Evolutionary conservation across 2,888 invertebrate species (phyloP).

Genomic region (Mystacides longicornis): DNA sequence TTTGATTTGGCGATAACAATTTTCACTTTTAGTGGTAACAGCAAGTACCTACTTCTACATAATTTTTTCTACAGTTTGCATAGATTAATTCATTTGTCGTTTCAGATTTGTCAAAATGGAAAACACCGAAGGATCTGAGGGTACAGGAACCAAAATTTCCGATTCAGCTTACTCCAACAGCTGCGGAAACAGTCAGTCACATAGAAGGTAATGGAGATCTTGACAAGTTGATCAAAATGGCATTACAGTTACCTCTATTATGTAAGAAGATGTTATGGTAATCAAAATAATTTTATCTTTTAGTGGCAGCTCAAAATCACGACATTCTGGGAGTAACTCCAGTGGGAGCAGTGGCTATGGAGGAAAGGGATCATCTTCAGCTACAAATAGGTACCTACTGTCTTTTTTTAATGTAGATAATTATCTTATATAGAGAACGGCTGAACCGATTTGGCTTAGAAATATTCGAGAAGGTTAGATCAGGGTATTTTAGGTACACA

Average conservation of each 20-base stretch:
- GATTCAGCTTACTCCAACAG: slow-evolving; percentile 80
- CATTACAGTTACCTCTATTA: too few species aligned
- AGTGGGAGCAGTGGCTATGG: slow-evolving; percentile 78
- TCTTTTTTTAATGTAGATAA: too few species aligned
- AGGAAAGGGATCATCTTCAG: slow-evolving; percentile 56
- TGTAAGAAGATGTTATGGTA: too few species aligned
- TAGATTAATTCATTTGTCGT: neutral
- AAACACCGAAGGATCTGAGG: slow-evolving; percentile 43
- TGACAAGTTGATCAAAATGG: too few species aligned
- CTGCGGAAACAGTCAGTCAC: slow-evolving; percentile 75
- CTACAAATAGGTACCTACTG: slow-evolving; percentile 30
- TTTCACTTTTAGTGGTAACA: too few species aligned
- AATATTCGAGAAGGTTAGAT: too few species aligned
- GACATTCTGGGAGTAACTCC: slow-evolving; percentile 69
- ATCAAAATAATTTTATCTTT: too few species aligned
- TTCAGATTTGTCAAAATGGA: slow-evolving; percentile 17
- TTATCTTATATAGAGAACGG: too few species aligned
- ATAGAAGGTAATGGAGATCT: slow-evolving; percentile 55
- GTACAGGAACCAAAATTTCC: slow-evolving; percentile 58
- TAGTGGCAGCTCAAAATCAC: slow-evolving; percentile 71
- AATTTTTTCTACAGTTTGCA: neutral
- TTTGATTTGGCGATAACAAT: too few species aligned
- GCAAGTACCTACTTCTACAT: too few species aligned
- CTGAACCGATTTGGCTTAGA: too few species aligned
- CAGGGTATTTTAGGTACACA: too few species aligned